Evolutionary conservation across 2,113 vertebrate species (phyloP), one percentile per base, ranked within the genome.

Genomic region (Apteryx owenii): DNA sequence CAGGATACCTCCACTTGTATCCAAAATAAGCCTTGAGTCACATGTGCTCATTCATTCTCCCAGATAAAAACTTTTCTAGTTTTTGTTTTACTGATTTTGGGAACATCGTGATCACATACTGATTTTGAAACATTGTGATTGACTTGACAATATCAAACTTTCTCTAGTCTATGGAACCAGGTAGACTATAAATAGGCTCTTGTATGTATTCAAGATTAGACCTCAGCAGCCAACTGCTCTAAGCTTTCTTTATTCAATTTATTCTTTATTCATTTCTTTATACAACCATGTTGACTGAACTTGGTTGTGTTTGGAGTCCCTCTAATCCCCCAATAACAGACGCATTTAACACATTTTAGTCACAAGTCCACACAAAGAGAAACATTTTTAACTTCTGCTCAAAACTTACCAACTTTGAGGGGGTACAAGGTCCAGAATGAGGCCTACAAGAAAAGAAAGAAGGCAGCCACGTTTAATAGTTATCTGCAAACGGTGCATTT

Each of bases 381-480:
- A 81, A 77, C 2, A 1, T 25, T 84, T 94, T 71, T 19, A 65
- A 44, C 6, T 17, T 10, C 51, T 89, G 44, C 38, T 25, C 40
- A 61, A 46, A 58, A 58, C 97, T 97, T 97, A 98, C 98, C 97
- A 28, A 4, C 18, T 96, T 79, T 60, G 94, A n/a, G 31, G 95
- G 85, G 31, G 80, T 92, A 23, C 40, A 79, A 10, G 38, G 44
- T 76, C 29, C 94, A 78, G 90, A 68, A 62, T 86, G 48, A 62
- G 77, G 42, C 81, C 98, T 98, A 64, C n/a, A 33, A 28, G 81
- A 1, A 40, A 58, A 61, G 50, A 26, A 18, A 62, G 70, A 64
- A 76, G 42, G 14, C 18, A 87, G n/a, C 2, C 2, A 0, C 10
- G 20, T 68, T 94, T 46, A 95, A 9, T 10, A 61, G 28, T 11